phyloP scores from a whole-genome alignment of 2,113 vertebrate genomes.

The Aspidoscelis tigris region DNA sequence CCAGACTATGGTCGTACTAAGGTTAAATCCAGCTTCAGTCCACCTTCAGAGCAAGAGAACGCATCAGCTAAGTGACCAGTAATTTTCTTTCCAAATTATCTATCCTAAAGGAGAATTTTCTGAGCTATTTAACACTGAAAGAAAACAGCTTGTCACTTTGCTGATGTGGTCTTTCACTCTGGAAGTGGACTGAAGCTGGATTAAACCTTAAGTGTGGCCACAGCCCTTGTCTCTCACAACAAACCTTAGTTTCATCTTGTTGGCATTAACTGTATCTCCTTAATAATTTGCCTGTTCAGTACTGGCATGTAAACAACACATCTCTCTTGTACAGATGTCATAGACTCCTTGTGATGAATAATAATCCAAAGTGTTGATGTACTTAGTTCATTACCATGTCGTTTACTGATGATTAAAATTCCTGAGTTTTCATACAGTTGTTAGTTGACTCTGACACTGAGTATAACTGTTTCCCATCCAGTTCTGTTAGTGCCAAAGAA shows the following conservation, averaged over 20 bases:
- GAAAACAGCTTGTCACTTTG: too few species aligned
- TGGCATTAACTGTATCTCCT: neutral
- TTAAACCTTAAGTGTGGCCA: too few species aligned
- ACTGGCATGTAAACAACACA: slow-evolving; percentile 20
- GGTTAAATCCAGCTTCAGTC: too few species aligned
- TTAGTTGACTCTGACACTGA: slow-evolving; percentile 56
- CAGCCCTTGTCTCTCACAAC: neutral
- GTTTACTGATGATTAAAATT: slow-evolving; percentile 66
- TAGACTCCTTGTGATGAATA: slow-evolving; percentile 50
- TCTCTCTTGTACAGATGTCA: neutral
- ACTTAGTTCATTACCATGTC: slow-evolving; percentile 56
- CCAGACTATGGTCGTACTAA: neutral
- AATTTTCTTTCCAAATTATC: too few species aligned
- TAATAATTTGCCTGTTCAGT: slow-evolving; percentile 27
- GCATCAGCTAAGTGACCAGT: too few species aligned
- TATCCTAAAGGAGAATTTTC: too few species aligned
- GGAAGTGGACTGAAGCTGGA: too few species aligned
- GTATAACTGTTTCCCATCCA: slow-evolving; percentile 51
- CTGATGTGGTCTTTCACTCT: too few species aligned
- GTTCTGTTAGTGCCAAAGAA: slow-evolving; percentile 29
- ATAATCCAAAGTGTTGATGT: slow-evolving; percentile 49
- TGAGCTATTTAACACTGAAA: too few species aligned
- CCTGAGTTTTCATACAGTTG: slow-evolving; percentile 47
- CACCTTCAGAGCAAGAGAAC: too few species aligned
- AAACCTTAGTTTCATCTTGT: slow-evolving; percentile 3